Evolutionary conservation across 2,113 vertebrate species (phyloP), one percentile per base, ranked within the genome.

Genomic region (Solea senegalensis): DNA sequence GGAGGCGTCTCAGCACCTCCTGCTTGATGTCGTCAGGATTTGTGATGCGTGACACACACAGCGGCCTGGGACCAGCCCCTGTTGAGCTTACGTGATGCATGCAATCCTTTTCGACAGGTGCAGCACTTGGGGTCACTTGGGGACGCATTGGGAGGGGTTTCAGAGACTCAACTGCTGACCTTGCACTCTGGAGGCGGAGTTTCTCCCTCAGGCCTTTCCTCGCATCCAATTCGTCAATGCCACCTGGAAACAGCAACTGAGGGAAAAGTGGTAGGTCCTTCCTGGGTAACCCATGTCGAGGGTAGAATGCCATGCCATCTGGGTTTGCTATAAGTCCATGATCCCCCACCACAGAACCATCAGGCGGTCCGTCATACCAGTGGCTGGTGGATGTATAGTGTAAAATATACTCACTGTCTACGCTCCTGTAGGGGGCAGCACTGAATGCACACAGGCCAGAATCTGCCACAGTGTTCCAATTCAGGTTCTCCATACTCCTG

Each of bases 401-500:
- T 46, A 96, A 90, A 82, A 95, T 88, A 55, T 94, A 91, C 76
- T 96, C 93, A 0, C 93, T 95, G 76, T 95, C 95, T 87, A 93
- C 58, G 39, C 91, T 95, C 66, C 90, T 91, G 85, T 91, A 94
- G 28, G 91, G 90, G 44, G 88, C 76, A 73, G 85, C 76, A 60
- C 78, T 85, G 44, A 92, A 82, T 14, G 74, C 72, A 7, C 89
- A 93, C 49, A 91, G 59, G 8, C 89, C 81, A 10, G 89, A 72
- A 67, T 96, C 92, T 10, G 91, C 72, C 46, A 86, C 40, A 0
- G 81, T 14, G 75, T 83, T 89, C 95, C 94, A 95, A 84, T 93
- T 95, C n/a, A 97, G 91, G 89, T 96, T 95, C 89, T 97, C 96
- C 93, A 97, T 92, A 51, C 96, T 97, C 58, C 92, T 93, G 76